These are phyloP conservation scores for Drosophila persimilis DNA, from an alignment of 1,140 invertebrate species.

Conservation along the genomic window DNA sequence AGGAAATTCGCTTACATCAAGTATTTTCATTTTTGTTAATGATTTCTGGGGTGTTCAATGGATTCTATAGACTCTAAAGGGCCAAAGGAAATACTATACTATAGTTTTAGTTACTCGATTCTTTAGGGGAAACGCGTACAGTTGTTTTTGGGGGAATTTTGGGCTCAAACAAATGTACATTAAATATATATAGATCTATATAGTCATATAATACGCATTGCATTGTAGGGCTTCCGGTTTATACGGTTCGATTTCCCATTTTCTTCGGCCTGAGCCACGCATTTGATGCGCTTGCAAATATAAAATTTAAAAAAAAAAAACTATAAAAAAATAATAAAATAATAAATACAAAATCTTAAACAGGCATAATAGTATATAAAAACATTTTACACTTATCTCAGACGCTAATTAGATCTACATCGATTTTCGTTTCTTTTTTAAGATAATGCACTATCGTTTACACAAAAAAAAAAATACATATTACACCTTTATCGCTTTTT, in stretches of 20 bases:
- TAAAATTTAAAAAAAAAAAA: slow-evolving; percentile 21
- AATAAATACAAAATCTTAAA: slow-evolving; percentile 4
- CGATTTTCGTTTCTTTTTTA: slow-evolving; percentile 4
- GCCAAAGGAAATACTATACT: too few species aligned
- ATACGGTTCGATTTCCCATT: slow-evolving; percentile 39
- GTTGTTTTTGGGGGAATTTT: too few species aligned
- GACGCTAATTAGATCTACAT: slow-evolving; percentile 8
- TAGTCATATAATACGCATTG: too few species aligned
- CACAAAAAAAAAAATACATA: slow-evolving; percentile 19
- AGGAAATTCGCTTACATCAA: too few species aligned
- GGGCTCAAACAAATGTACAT: slow-evolving; percentile 3
- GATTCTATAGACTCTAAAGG: too few species aligned
- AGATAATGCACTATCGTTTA: slow-evolving; percentile 40
- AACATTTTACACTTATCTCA: slow-evolving; percentile 38
- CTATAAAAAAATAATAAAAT: slow-evolving; percentile 9
- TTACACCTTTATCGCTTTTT: slow-evolving; percentile 28
- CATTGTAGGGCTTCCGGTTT: slow-evolving; percentile 2
- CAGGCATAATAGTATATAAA: slow-evolving; percentile 16
- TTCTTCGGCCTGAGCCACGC: slow-evolving; percentile 32
- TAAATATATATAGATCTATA: slow-evolving; percentile 22
- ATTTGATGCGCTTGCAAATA: slow-evolving; percentile 50
- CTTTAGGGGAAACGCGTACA: too few species aligned
- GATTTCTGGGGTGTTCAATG: too few species aligned
- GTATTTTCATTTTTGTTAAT: too few species aligned
- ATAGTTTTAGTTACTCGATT: too few species aligned